Conservation (phyloP, 2,888 invertebrate species). For the Aporophyla nigra region DNA sequence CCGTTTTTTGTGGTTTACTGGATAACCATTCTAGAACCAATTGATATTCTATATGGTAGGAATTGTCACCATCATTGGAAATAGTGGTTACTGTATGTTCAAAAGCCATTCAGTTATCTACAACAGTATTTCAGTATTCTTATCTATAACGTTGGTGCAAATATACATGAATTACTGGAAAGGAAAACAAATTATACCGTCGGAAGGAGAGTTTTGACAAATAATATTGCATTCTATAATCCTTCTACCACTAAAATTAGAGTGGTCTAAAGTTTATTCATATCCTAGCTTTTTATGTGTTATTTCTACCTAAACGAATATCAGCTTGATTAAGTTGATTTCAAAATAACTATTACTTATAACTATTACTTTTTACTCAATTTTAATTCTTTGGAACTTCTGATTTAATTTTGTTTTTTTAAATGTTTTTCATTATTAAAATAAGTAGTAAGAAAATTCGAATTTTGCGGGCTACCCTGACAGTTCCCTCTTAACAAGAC, state of each 20-base stretch:
- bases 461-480: too few relatives aligned
- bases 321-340: not conserved
- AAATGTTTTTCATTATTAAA: too few relatives aligned
- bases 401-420: too few relatives aligned
- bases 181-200: slow-evolving; percentile 1
- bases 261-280: not conserved
- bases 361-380: too few relatives aligned
- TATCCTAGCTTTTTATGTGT: not conserved
- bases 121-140: not conserved
- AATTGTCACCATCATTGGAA: not conserved
- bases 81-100: not conserved
- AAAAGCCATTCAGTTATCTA: too few relatives aligned
- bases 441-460: too few relatives aligned
- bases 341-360: not conserved
- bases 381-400: too few relatives aligned
- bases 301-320: not conserved
- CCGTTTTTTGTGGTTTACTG: not conserved
- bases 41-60: not conserved
- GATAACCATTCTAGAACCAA: not conserved
- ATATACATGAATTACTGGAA: not conserved
- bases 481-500: not conserved
- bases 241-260: too few relatives aligned
- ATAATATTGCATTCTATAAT: not conserved
- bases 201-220: not conserved
- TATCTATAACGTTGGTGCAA: not conserved